Evolutionary conservation across 2,888 invertebrate species (phyloP).

Genomic region (Lepetodrilus schrolli): DNA sequence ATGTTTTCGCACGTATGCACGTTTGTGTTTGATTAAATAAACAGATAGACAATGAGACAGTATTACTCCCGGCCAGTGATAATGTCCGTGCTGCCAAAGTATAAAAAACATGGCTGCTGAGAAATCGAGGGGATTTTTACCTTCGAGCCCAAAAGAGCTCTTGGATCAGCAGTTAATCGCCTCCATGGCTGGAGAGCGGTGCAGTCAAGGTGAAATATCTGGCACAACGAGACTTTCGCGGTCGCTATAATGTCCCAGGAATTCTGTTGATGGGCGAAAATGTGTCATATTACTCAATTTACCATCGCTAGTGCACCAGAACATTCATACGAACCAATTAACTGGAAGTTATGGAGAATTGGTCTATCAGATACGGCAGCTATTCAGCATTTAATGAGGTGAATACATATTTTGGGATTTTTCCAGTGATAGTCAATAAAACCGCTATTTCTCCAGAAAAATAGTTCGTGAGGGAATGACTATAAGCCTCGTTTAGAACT

Average conservation of each 20-base stretch:
- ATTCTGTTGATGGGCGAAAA: slow-evolving; percentile 14
- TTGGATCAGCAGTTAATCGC: slow-evolving; percentile 19
- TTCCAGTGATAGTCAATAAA: background rate
- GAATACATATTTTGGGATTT: background rate
- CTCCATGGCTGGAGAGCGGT: slow-evolving; percentile 6
- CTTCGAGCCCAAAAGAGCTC: slow-evolving; percentile 4
- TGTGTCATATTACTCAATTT: slow-evolving; percentile 23
- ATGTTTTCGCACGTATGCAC: background rate
- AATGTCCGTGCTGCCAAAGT: background rate
- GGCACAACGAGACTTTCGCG: background rate
- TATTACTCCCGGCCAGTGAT: background rate
- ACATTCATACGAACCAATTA: slow-evolving; percentile 6
- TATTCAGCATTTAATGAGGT: background rate
- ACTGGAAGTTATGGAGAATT: background rate
- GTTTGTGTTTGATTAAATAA: slow-evolving; percentile 23
- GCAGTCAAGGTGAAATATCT: background rate
- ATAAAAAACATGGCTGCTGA: slow-evolving; percentile 10
- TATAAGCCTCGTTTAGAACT: too few species aligned
- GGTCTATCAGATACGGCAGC: background rate
- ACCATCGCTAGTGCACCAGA: background rate
- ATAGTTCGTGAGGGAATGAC: too few species aligned
- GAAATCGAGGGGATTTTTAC: slow-evolving; percentile 6
- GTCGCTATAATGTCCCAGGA: background rate
- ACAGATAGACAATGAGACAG: slow-evolving; percentile 12
- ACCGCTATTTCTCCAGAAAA: background rate